Base-by-base conservation (phyloP, 2,113 vertebrate species). In the Oncorhynchus kisutch region DNA sequence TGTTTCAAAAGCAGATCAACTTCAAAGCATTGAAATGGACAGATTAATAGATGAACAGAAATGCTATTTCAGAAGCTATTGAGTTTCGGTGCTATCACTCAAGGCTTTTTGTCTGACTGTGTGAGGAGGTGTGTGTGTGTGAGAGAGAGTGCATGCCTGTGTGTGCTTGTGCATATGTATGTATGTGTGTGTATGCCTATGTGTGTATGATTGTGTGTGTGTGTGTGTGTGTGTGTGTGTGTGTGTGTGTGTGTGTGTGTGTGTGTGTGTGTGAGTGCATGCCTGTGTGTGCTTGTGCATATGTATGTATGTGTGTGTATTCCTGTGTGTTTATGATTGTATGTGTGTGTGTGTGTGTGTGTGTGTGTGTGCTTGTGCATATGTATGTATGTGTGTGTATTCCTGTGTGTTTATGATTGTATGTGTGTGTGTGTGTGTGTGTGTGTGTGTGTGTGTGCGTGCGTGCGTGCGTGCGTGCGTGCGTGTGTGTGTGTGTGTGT, bases 21-120 rank as follows among this genome's bases (percentile, higher is more conserved):
- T 92, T 92, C 88, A 93, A 93, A 92, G 91, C 79, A 64, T 59
- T 39, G 70, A 78, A 89, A 86, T 12, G 68, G 89, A 86, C 87
- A 92, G 89, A 92, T 90, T 93, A 85, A 93, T 93, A 79, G 89
- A 66, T 76, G 72, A 83, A 82, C 81, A 86, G 82, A 88, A 92
- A 91, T 82, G 79, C 65, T 79, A 80, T 87, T 88, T 92, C 86
- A 88, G 87, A 88, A 90, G 83, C 85, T 80, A 82, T 86, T 80
- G 75, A 85, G 81, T 90, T 91, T 91, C 87, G 70, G 85, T 82
- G 65, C 73, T 22, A 88, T 89, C 85, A 81, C 80, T 84, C 59
- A 67, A 72, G 75, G 29, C 76, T 81, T 51, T 79, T 87, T 78
- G 79, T 81, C 73, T 82, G 79, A 75, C 67, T 73, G 45, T 7